Base-by-base conservation (phyloP, 2,113 vertebrate genomes). In the Thalassarche chlororhynchos region DNA sequence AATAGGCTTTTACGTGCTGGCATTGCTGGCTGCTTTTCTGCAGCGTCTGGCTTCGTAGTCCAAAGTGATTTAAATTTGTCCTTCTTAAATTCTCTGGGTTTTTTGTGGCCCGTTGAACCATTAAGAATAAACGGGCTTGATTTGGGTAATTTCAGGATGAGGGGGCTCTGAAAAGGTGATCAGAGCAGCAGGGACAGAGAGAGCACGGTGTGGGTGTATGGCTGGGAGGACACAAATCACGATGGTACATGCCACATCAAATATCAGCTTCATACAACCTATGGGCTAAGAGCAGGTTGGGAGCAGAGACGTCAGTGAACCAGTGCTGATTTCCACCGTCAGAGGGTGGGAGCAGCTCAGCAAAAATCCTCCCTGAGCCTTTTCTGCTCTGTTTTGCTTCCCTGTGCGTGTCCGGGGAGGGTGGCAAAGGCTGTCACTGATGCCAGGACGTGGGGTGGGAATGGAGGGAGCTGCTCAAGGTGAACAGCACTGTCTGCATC, bases 401-500 rank as follows among this genome's bases (percentile, higher is more conserved):
- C 79, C 55, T 32, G 34, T 44, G 28, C 1, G 1, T 42, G 47
- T 36, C 71, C 7, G 15, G 76, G 47, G 61, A 46, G 6, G 23
- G 36, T 4, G 9, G 82, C 9, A 32, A 72, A 90, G 65, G 77
- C 66, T 72, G 91, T 44, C 24, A 4, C 69, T 54, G 58, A 9
- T 76, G 94, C 86, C 20, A 12, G 71, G 57, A n/a, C 12, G 5
- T 42, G 70, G 88, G 82, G 47, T 58, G 81, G 46, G 47, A 49
- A 42, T 2, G 12, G 80, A 94, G 46, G 26, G 54, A 91, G 66
- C 72, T 77, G 88, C 66, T 87, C 44, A 68, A 95, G 94, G 76
- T 93, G 93, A 96, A 20, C 65, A 51, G 26, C 68, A 26, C 84
- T 60, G 94, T 92, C 96, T 97, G 95, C 94, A 95, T 96, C 69